Percentiles rank a stretch among this genome's conserved stretches.
phyloP scores from a whole-genome alignment of 2,113 vertebrate genomes.

The Ceyx melanurus region DNA sequence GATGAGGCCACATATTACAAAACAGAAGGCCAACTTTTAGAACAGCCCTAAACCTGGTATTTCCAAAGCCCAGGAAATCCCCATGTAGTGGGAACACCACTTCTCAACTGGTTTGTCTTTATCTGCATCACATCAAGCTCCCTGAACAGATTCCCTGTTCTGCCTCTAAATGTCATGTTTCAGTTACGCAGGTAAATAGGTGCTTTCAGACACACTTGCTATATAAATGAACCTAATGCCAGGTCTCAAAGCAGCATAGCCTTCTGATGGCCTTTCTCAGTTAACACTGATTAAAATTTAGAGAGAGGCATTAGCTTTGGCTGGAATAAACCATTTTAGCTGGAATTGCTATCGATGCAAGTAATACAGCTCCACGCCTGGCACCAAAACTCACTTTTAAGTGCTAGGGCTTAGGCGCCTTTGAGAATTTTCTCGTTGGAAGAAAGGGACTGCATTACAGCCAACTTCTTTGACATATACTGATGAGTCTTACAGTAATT shows the following conservation, averaged over 20 bases:
- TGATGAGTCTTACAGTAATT: fast-evolving
- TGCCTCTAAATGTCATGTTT: background rate
- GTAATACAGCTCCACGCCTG: background rate
- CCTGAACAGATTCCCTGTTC: background rate
- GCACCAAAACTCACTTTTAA: background rate
- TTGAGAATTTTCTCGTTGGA: background rate
- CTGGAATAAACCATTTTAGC: background rate
- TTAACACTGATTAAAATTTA: background rate
- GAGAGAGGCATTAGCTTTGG: background rate
- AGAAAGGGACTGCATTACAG: fast-evolving
- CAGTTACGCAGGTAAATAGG: background rate
- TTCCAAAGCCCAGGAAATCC: background rate
- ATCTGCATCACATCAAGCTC: background rate
- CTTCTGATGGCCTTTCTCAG: background rate
- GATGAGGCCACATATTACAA: background rate
- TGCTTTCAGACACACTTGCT: background rate
- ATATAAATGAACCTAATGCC: too few species aligned
- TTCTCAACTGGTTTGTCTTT: background rate
- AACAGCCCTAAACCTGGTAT: background rate
- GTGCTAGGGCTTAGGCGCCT: background rate
- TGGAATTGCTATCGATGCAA: background rate
- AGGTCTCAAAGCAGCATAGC: background rate
- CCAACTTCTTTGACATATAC: fast-evolving
- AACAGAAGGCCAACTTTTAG: background rate
- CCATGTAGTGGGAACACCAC: fast-evolving